Evolutionary conservation across 2,888 invertebrate species (phyloP).

Genomic region (Allolobophora icterica): DNA sequence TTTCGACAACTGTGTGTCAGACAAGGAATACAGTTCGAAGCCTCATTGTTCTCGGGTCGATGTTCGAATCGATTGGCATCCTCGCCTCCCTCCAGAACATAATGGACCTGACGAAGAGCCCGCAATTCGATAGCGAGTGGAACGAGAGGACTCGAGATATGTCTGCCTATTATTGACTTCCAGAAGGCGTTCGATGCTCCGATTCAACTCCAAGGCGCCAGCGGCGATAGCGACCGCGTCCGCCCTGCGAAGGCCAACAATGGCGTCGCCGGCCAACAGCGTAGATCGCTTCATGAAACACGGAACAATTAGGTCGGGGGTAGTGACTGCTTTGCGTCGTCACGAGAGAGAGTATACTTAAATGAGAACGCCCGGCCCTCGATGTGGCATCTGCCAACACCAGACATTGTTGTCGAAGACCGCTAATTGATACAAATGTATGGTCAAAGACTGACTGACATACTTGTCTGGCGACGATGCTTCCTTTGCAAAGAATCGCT

Average conservation of each 20-base stretch:
- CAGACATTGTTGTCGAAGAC: not conserved
- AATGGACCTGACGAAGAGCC: not conserved
- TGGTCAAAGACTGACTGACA: not conserved
- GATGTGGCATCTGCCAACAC: not conserved
- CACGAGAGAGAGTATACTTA: not conserved
- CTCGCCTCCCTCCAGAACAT: not conserved
- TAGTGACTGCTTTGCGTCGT: not conserved
- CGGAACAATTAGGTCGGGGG: not conserved
- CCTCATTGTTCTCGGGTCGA: slow-evolving; percentile 9
- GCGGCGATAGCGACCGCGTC: not conserved
- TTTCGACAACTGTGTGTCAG: not conserved
- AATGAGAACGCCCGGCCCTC: not conserved
- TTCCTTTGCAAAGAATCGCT: not conserved
- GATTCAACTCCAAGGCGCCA: not conserved
- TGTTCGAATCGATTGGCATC: not conserved
- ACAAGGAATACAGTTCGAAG: not conserved
- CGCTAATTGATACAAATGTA: not conserved
- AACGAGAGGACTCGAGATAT: not conserved
- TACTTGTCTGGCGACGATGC: not conserved
- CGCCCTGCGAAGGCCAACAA: too few relatives aligned
- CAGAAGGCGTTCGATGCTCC: slow-evolving; percentile 11
- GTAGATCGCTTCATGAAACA: not conserved
- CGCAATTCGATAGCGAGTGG: not conserved
- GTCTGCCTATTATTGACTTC: not conserved
- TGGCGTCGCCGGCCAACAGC: not conserved